phyloP scores from a whole-genome alignment of 2,888 invertebrate genomes.

The Anagyrus pseudococci region DNA sequence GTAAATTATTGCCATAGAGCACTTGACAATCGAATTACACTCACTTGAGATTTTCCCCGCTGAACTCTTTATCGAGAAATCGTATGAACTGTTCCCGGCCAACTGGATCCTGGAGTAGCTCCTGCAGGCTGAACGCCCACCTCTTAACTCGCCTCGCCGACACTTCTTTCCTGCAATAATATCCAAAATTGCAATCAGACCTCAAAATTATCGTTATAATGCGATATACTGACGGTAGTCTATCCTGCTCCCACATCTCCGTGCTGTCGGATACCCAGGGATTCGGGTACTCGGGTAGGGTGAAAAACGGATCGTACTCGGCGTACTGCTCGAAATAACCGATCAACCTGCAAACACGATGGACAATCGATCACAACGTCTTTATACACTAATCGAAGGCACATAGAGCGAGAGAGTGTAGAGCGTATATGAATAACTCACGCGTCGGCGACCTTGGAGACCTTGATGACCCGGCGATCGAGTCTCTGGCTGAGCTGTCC shows the following conservation, averaged over 20 bases:
- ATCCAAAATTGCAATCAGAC: no score
- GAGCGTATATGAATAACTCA: slow-evolving; percentile 67
- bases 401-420: neutral
- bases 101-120: slow-evolving; percentile 91
- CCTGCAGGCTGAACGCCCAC: slow-evolving; percentile 97
- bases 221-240: slow-evolving; percentile 79
- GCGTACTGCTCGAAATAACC: slow-evolving; percentile 94
- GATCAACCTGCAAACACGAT: slow-evolving; percentile 70
- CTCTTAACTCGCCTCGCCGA: slow-evolving; percentile 91
- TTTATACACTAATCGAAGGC: no score
- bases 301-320: slow-evolving; percentile 95
- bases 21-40: neutral
- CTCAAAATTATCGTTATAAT: neutral
- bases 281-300: slow-evolving; percentile 91
- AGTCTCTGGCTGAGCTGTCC: slow-evolving; percentile 77
- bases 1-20: no score
- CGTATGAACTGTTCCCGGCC: slow-evolving; percentile 95
- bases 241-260: slow-evolving; percentile 98
- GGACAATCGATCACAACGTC: neutral
- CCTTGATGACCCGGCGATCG: slow-evolving; percentile 86
- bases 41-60: slow-evolving; percentile 96
- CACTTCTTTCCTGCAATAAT: slow-evolving; percentile 79
- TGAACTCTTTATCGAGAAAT: slow-evolving; percentile 98
- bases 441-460: slow-evolving; percentile 95
- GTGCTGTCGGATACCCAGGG: slow-evolving; percentile 96